Evolutionary conservation across 2,113 vertebrate genomes (phyloP), one percentile per base, ranked within the genome.

Genomic region (Lates calcarifer): DNA sequence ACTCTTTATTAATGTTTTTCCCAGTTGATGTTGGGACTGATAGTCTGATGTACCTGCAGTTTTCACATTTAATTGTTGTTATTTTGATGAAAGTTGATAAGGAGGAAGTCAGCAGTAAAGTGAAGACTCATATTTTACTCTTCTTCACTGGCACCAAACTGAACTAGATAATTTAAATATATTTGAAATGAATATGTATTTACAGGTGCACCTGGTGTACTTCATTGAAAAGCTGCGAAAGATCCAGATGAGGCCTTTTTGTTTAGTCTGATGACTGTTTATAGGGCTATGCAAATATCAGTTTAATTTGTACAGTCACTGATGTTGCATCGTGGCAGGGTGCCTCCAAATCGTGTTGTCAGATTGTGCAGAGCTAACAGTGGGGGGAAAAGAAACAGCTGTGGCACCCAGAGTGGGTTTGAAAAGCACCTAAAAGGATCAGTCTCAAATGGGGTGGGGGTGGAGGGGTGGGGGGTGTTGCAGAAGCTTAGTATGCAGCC

Each of bases 231-330:
- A 51, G 29, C 33, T 53, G 26, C 45, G 14, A 28, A 15, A 10
- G 37, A 29, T 57, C 56, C 28, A 45, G 56, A 22, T 26, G 12
- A 68, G 43, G 10, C 9, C 2, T 26, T 28, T 47, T 47, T 72
- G 65, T 75, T 70, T 69, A 61, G 67, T 66, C 45, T 71, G 41
- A 64, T 74, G 37, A 56, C 37, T 77, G 72, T 68, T 82, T 35
- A 39, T 17, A 62, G 26, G 73, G 35, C 24, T 39, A 76, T 55
- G 75, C 76, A 77, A 73, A 87, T 62, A 63, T 57, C 2, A 13
- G 63, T 78, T 74, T 37, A 47, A 81, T 70, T 80, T 77, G 26
- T 45, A 13, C 55, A 51, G 63, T 69, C 6, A 5, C 29, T 57
- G 12, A 28, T 4, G 70, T 20, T 69, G 67, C 58, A 57, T 70